Evolutionary conservation across 1,140 invertebrate species (phyloP).

Genomic region (Pseudomyrmex gracilis): DNA sequence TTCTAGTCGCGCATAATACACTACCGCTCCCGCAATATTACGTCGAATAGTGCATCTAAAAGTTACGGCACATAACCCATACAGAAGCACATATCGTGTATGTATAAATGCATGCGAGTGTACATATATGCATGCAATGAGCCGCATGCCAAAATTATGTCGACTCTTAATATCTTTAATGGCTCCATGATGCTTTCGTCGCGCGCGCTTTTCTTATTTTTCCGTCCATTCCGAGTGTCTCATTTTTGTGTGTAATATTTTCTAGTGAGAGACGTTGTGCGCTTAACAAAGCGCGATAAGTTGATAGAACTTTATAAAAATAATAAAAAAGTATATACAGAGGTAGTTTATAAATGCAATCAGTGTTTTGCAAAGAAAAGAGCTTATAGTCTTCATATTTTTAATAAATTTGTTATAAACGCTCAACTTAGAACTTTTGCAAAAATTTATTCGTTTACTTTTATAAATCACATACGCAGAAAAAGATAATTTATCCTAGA

Average conservation of each 20-base stretch:
- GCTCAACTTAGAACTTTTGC: too few species aligned
- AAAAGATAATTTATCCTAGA: background rate
- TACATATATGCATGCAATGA: slow-evolving; percentile 31
- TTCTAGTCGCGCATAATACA: slow-evolving; percentile 69
- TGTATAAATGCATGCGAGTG: background rate
- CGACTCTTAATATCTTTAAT: slow-evolving; percentile 70
- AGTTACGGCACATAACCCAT: slow-evolving; percentile 37
- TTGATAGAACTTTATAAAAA: background rate
- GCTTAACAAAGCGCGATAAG: slow-evolving; percentile 15
- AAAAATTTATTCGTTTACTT: background rate
- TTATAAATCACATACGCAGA: background rate
- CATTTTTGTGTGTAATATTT: background rate
- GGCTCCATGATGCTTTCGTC: slow-evolving; percentile 68
- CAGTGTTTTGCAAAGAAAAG: too few species aligned
- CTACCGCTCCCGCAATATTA: slow-evolving; percentile 54
- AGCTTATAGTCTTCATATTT: too few species aligned
- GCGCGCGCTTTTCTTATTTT: background rate
- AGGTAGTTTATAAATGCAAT: background rate
- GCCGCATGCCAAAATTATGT: slow-evolving; percentile 77
- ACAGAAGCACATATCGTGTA: background rate
- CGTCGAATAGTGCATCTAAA: slow-evolving; percentile 63
- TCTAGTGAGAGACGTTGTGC: background rate
- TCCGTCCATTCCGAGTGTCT: background rate
- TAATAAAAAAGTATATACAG: background rate
- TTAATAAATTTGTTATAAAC: too few species aligned